Evolutionary conservation across 2,888 invertebrate species (phyloP).

Genomic region (Brassicogethes aeneus): DNA sequence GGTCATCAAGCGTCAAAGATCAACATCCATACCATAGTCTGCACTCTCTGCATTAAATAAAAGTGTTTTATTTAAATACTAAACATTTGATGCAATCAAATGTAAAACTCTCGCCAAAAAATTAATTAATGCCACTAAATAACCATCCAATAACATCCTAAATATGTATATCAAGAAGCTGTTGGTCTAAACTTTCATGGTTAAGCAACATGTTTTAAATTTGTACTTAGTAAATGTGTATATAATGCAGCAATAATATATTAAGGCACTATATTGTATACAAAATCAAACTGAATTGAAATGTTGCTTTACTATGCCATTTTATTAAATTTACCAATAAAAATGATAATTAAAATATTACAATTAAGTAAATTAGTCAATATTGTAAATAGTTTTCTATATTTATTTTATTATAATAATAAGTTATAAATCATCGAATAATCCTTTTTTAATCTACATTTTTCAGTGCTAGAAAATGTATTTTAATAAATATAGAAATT

Average conservation of each 20-base stretch:
- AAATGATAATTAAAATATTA: too few relatives aligned
- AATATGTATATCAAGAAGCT: too few relatives aligned
- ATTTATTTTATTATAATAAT: too few relatives aligned
- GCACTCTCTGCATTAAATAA: conserved; percentile 34
- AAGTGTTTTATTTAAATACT: background rate
- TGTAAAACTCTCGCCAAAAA: conserved; percentile 2
- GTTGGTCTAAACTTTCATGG: too few relatives aligned
- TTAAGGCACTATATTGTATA: background rate
- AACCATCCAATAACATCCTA: background rate
- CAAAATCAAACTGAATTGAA: background rate
- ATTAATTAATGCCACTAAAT: background rate
- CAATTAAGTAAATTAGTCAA: too few relatives aligned
- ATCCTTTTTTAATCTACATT: too few relatives aligned
- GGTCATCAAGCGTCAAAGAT: conserved; percentile 37
- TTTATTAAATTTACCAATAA: too few relatives aligned
- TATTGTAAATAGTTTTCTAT: too few relatives aligned
- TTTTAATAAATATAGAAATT: too few relatives aligned
- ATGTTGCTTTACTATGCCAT: background rate
- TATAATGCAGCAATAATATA: background rate
- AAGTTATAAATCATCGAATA: too few relatives aligned
- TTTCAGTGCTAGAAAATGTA: too few relatives aligned
- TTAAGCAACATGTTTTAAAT: background rate
- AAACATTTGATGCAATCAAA: background rate
- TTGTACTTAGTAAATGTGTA: background rate
- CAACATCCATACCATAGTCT: conserved; percentile 28